A percentile compares a stretch with the other conserved stretches of the same genome.
phyloP scores from a whole-genome alignment of 2,113 vertebrate species.

The Ptyas mucosa region DNA sequence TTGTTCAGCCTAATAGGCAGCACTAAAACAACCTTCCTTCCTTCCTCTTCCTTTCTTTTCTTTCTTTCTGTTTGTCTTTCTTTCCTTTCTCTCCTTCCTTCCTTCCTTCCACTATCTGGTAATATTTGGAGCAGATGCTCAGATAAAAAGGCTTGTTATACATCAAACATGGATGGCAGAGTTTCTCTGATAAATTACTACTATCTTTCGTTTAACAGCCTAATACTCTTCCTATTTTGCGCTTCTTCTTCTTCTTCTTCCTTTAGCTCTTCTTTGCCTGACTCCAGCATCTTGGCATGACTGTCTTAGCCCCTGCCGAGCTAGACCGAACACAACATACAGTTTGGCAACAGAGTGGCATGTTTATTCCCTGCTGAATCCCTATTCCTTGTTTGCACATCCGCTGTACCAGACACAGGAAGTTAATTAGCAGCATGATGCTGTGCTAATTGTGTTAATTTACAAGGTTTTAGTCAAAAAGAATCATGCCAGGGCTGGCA shows the following conservation, averaged over 20 bases:
- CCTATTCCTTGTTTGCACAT: slow-evolving; percentile 85
- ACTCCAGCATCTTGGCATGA: slow-evolving; percentile 71
- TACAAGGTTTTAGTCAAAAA: slow-evolving; percentile 98
- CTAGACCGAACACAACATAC: slow-evolving; percentile 65
- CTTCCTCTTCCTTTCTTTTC: slow-evolving; percentile 50
- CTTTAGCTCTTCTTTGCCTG: slow-evolving; percentile 70
- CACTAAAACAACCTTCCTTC: slow-evolving; percentile 61
- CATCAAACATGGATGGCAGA: slow-evolving; percentile 71
- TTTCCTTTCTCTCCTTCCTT: slow-evolving; percentile 50
- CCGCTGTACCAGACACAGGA: slow-evolving; percentile 84
- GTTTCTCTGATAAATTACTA: slow-evolving; percentile 67
- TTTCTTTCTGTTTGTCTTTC: slow-evolving; percentile 61
- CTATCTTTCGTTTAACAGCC: slow-evolving; percentile 67
- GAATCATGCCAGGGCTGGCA: slow-evolving; percentile 87
- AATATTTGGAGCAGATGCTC: slow-evolving; percentile 71
- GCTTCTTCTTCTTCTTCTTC: slow-evolving; percentile 58
- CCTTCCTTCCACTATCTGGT: slow-evolving; percentile 55
- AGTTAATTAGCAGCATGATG: slow-evolving; percentile 98
- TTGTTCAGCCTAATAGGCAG: slow-evolving; percentile 31
- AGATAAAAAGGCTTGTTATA: slow-evolving; percentile 64
- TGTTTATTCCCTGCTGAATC: slow-evolving; percentile 84
- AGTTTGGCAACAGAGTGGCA: slow-evolving; percentile 87
- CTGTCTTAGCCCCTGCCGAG: slow-evolving; percentile 69
- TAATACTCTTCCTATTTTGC: slow-evolving; percentile 54
- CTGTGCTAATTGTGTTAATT: slow-evolving; percentile 99